phyloP scores from a whole-genome alignment of 1,140 invertebrate genomes.

The Piezodorus guildinii region DNA sequence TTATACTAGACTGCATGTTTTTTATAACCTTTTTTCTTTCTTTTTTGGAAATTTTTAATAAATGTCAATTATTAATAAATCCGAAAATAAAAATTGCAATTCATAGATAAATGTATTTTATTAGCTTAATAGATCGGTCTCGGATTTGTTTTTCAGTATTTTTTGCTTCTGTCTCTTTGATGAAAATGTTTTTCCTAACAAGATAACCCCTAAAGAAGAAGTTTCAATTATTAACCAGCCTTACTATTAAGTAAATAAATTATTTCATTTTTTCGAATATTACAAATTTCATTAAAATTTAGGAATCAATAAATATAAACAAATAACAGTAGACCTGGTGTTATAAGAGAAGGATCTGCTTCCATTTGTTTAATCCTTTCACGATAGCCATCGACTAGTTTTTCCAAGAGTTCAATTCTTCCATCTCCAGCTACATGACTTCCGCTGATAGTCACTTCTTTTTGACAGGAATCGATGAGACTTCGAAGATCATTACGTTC shows the following conservation, averaged over 20 bases:
- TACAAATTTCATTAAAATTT: too few relatives aligned
- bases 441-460: slow-evolving; percentile 29
- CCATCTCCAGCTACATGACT: slow-evolving; percentile 23
- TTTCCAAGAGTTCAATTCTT: slow-evolving; percentile 30
- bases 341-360: slow-evolving; percentile 25
- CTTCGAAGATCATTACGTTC: slow-evolving; percentile 30
- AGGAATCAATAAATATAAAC: not conserved
- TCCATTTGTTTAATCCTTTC: slow-evolving; percentile 28
- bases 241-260: too few relatives aligned
- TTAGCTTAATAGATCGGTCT: not conserved
- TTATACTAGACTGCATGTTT: too few relatives aligned
- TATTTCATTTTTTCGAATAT: too few relatives aligned
- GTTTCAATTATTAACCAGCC: too few relatives aligned
- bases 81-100: not conserved
- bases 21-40: too few relatives aligned
- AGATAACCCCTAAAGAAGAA: too few relatives aligned
- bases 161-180: too few relatives aligned
- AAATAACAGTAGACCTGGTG: not conserved
- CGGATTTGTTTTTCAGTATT: too few relatives aligned
- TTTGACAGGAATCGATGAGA: slow-evolving; percentile 31
- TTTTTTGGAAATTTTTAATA: too few relatives aligned
- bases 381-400: slow-evolving; percentile 30
- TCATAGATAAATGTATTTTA: not conserved
- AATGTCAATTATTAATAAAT: too few relatives aligned
- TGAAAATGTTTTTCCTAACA: too few relatives aligned